Percentiles rank a stretch among this genome's conserved stretches.
phyloP scores from a whole-genome alignment of 1,140 invertebrate species.

The Aricia agestis region DNA sequence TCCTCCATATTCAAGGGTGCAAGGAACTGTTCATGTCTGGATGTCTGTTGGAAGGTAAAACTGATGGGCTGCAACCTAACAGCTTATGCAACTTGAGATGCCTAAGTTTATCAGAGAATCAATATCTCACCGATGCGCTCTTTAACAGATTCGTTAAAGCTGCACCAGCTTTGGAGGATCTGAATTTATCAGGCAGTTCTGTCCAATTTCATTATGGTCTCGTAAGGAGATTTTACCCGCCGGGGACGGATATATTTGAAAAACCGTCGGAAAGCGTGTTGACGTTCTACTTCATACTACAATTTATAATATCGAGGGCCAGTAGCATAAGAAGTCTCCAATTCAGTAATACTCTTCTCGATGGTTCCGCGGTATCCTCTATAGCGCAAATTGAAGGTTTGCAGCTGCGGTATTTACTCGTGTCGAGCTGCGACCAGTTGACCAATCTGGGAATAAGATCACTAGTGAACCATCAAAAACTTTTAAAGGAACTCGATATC shows the following conservation, averaged over 20 bases:
- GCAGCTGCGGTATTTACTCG: constrained; percentile 76
- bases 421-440: constrained; percentile 81
- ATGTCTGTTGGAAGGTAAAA: constrained; percentile 78
- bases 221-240: constrained; percentile 81
- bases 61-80: constrained; percentile 68
- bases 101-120: constrained; percentile 80
- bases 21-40: constrained; percentile 85
- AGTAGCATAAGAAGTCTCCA: constrained; percentile 77
- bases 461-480: constrained; percentile 77
- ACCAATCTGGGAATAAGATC: constrained; percentile 77
- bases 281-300: constrained; percentile 81
- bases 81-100: constrained; percentile 77
- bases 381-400: constrained; percentile 76
- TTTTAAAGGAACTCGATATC: constrained; percentile 78
- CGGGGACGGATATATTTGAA: constrained; percentile 52
- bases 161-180: constrained; percentile 76
- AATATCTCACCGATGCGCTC: constrained; percentile 83
- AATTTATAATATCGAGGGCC: constrained; percentile 76
- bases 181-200: constrained; percentile 80
- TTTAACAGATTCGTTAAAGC: constrained; percentile 81
- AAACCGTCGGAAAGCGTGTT: constrained; percentile 81
- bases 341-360: constrained; percentile 81
- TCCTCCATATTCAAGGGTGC: constrained; percentile 79
- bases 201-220: constrained; percentile 83
- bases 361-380: constrained; percentile 77